Conservation (phyloP, 53 echinoderm and acorn worm genomes). For the Paelopatides confundens region DNA sequence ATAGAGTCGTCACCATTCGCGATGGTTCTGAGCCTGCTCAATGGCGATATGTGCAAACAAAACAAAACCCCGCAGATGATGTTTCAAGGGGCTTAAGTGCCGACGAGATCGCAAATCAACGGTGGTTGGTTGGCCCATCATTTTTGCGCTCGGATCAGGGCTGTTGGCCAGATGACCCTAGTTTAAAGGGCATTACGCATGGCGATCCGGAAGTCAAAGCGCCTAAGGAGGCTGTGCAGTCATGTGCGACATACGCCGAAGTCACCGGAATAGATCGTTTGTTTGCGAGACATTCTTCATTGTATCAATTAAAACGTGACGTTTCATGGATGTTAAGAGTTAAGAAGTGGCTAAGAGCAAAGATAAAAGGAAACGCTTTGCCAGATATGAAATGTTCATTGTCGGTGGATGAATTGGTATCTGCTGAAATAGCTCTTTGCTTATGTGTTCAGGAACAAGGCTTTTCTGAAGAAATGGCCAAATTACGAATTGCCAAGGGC, state of each 20-base stretch:
- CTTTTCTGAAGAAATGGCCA: conserved; percentile 53
- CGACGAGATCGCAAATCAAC: conserved; percentile 25
- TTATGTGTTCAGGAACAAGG: conserved; percentile 55
- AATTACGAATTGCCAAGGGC: conserved; percentile 19
- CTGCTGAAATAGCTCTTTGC: conserved; percentile 51
- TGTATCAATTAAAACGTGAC: conserved; percentile 55
- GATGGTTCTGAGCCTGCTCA: conserved; percentile 44
- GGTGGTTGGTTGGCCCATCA: conserved; percentile 48
- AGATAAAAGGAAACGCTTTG: neutral
- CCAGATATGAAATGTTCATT: neutral
- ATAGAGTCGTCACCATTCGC: conserved; percentile 38
- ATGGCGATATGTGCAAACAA: conserved; percentile 61
- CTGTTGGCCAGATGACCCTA: conserved; percentile 47
- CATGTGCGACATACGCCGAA: neutral
- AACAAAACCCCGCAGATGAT: conserved; percentile 68
- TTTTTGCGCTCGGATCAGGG: conserved; percentile 37
- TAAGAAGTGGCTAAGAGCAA: neutral
- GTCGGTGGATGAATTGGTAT: conserved; percentile 51
- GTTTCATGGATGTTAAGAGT: conserved; percentile 59
- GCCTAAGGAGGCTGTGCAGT: neutral
- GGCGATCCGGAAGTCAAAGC: conserved; percentile 45
- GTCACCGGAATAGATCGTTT: conserved; percentile 40
- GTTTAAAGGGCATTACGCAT: neutral
- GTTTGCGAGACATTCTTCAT: conserved; percentile 46
- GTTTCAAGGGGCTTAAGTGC: conserved; percentile 59